These are phyloP conservation scores for Oryzaephilus surinamensis DNA, from an alignment of 1,140 invertebrate species.

Conservation along the genomic window DNA sequence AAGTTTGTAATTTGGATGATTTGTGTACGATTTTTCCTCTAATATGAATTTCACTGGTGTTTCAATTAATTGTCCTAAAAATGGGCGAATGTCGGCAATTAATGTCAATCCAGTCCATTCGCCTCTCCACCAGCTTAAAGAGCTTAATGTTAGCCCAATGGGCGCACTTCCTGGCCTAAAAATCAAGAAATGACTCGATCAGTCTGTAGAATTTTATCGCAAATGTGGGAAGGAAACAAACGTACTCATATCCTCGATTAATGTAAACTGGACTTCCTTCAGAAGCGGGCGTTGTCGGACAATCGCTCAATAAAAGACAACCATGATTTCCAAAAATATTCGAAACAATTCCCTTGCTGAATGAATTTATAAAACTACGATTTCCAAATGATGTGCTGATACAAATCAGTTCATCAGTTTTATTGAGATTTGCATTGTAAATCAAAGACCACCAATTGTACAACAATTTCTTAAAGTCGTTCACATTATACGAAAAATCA, in stretches of 20 bases:
- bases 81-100: conserved; percentile 12
- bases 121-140: conserved; percentile 47
- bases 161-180: conserved; percentile 16
- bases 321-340: conserved; percentile 42
- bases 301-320: conserved; percentile 47
- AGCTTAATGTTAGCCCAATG: conserved; percentile 45
- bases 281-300: conserved; percentile 43
- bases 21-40: too few species aligned
- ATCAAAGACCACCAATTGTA: conserved; percentile 4
- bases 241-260: conserved; percentile 9
- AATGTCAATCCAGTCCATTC: conserved; percentile 53
- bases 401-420: conserved; percentile 27
- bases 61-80: conserved; percentile 4
- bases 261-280: conserved; percentile 48
- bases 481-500: background rate
- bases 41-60: too few species aligned
- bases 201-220: conserved; percentile 19
- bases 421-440: background rate
- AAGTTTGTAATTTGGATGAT: too few species aligned
- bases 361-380: conserved; percentile 44
- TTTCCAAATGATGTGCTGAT: conserved; percentile 41
- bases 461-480: conserved; percentile 5
- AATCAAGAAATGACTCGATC: background rate
- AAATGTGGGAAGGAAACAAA: background rate
- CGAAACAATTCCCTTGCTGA: conserved; percentile 45